Percentiles rank a stretch among this genome's conserved stretches.
Conservation (phyloP, 2,888 invertebrate genomes). For the Drosophila anomelani region DNA sequence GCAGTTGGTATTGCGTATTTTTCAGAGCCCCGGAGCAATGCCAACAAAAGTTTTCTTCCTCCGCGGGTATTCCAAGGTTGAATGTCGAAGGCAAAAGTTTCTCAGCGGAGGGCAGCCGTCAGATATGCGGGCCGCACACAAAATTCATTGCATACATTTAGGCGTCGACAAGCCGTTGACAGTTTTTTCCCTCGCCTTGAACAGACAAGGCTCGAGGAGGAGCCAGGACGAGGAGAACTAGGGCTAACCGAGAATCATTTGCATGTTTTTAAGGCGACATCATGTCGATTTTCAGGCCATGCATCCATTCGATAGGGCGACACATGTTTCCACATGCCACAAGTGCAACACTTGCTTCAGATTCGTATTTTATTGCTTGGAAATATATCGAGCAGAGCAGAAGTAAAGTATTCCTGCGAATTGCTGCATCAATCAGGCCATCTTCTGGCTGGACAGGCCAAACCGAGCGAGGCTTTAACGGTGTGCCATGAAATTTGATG, state of each 20-base stretch:
- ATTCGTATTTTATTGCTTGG: neutral
- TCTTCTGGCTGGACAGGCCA: neutral
- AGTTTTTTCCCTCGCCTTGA: conserved; percentile 52
- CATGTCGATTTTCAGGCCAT: conserved; percentile 49
- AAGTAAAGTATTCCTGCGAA: neutral
- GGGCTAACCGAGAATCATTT: conserved; percentile 52
- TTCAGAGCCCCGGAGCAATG: conserved; percentile 12
- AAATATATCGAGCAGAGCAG: neutral
- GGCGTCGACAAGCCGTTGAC: conserved; percentile 65
- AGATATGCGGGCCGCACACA: conserved; percentile 69
- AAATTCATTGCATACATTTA: conserved; percentile 58
- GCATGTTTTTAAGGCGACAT: conserved; percentile 64
- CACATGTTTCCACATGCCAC: conserved; percentile 53
- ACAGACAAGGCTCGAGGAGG: neutral
- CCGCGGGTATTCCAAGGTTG: conserved; percentile 28
- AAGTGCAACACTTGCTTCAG: conserved; percentile 6
- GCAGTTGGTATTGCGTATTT: conserved; percentile 19
- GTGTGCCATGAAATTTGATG: conserved; percentile 62
- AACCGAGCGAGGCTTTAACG: conserved; percentile 47
- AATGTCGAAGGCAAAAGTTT: conserved; percentile 43
- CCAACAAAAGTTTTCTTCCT: conserved; percentile 49
- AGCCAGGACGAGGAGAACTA: neutral
- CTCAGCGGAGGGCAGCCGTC: conserved; percentile 46
- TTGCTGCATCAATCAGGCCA: neutral
- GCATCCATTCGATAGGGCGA: conserved; percentile 56